Base-by-base conservation (phyloP, 2,888 invertebrate species). In the Cybosia mesomella region DNA sequence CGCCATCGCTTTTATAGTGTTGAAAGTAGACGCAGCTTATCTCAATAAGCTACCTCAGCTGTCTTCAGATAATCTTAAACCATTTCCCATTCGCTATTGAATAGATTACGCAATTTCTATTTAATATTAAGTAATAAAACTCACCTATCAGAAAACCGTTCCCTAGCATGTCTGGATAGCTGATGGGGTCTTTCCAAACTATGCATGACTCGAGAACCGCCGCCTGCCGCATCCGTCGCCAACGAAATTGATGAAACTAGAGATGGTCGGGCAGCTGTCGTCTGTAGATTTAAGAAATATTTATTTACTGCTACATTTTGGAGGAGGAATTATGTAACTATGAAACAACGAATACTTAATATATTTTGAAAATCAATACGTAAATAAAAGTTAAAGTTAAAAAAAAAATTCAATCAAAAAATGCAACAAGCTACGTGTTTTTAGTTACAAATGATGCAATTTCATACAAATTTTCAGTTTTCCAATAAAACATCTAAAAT, bases 221-320 rank as follows among this genome's bases (percentile, higher is more conserved):
- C 81, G 76, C 89, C 84, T 43, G 85, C 85, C 67, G 90, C 89
- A 65, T 95, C 95, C 71, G 95, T 92, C 62, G 95, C 95, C 77
- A 95, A 79, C 24, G 95, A 95, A 70, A 95, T 95, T 2, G 95
- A 95, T 18, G 95, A 95, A 74, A 95, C 95, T 13, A 95, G 84
- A 49, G 95, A 94, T 1, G 95, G 95, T 1, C 95, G 90, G 13
- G 91, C 91, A 34, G 94, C 90, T 4, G 87, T 88, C 21, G 93
- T 87, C 93, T 94, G 79, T 13, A 61, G 64, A 74, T n/a, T 65
- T 34, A n/a, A 63, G 22, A 34, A 57, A 63, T 54, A 24, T 24
- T 59, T 34, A n/a, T 24, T 28, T 49, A 43, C 2, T 22, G 22
- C 21, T 39, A 36, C 9, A 0, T 22, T 39, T 59, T 36, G 7